Base-by-base conservation (phyloP, 1,140 invertebrate species). In the Stegodyphus mimosarum region DNA sequence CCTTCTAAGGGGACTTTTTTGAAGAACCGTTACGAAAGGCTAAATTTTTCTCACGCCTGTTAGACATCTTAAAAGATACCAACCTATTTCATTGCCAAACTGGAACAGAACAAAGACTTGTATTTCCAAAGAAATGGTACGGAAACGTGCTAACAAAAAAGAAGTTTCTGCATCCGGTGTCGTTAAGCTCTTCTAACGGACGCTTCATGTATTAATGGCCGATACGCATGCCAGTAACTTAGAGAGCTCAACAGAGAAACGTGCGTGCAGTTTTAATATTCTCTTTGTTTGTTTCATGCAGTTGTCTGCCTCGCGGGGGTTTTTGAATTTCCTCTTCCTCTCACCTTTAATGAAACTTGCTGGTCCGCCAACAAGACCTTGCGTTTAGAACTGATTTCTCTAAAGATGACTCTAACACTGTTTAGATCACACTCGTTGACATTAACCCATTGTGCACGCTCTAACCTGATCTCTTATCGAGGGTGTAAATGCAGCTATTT, bases 191-290 rank as follows among this genome's bases (percentile, higher is more conserved):
- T 72, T 73, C 52, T 83, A 83, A 83, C 79, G 79, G 79, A 64
- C 71, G 48, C 55, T 10, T 60, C 48, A 55, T 50, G 13, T 64
- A 64, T 83, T 83, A 83, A 73, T 73, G 60, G 49, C 64, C 49
- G 64, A 73, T 51, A 33, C 55, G 60, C 79, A 74, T 83, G 79
- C 60, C 18, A 51, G n/a, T 18, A 17, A 9, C 74, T 49, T 64
- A 50, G 33, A 33, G 33, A 33, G 33, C 53, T 6, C 51, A 33
- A 49, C 49, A 11, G 5, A 75, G 69, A 73, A 74, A 83, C 79
- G 79, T 83, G 79, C 79, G 79, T 83, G 79, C 55, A 66, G 60
- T 66, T 51, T 74, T 64, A 73, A 73, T 74, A 50, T 71, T n/a
- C 48, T 73, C 69, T 63, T 83, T 83, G 69, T 83, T 83, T 83